Base-by-base conservation (phyloP, 2,113 vertebrate genomes). In the Heterochromis multidens region DNA sequence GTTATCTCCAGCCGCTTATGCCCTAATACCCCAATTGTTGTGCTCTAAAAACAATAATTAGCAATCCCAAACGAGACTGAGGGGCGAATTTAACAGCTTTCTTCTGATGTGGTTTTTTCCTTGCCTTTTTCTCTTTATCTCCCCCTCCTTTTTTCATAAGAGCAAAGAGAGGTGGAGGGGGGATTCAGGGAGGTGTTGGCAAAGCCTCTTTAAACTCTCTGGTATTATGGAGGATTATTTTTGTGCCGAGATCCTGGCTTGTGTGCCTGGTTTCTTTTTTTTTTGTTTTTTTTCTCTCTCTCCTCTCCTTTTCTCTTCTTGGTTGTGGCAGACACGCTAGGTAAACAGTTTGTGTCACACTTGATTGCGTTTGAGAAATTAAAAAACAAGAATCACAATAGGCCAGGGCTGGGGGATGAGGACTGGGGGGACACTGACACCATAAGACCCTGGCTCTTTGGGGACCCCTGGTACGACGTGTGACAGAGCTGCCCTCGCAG, bases 391-490 rank as follows among this genome's bases (percentile, higher is more conserved):
- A 87, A 91, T 96, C 92, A 97, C 96, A 96, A 96, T 96, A 89
- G 94, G 89, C 89, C 87, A 29, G 88, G 62, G 84, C 85, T 89
- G 77, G 86, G 87, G 86, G 89, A 89, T 79, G 90, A 88, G 86
- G 92, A 85, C 89, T 86, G 85, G 72, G 83, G 93, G 94, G 94
- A 93, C 93, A 94, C 76, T 93, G 95, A 94, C 94, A 95, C 92
- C 91, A 91, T 94, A 95, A 95, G 94, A 95, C 92, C 92, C 80
- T 54, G 81, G 92, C 91, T 95, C 95, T 95, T 93, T 96, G 96
- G 97, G 97, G 97, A 97, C 96, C 97, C 96, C 97, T 97, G 95
- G 96, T 96, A 96, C 95, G 96, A 96, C 92, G 95, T 94, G 95
- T 96, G 97, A 97, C 97, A 97, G 96, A 97, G 96, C 95, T 95